A percentile compares a stretch with the other conserved stretches of the same genome.
Conservation (phyloP, 2,888 invertebrate species). For the Synanthedon tipuliformis region DNA sequence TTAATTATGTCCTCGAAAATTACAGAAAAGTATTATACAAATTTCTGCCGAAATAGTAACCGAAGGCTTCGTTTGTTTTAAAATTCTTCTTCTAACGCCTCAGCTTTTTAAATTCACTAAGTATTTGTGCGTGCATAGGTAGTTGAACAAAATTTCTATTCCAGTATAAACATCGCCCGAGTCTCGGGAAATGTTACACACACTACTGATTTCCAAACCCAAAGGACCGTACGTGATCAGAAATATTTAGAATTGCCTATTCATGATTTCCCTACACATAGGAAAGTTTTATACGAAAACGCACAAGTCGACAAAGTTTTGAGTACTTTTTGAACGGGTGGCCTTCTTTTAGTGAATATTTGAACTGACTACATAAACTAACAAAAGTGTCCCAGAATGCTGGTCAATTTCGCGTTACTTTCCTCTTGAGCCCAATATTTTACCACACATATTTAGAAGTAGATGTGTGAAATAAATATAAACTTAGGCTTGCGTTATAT, state of each 20-base stretch:
- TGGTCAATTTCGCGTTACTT: neutral
- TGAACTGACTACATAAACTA: neutral
- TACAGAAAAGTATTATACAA: too few species aligned
- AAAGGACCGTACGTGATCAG: slow-evolving; percentile 47
- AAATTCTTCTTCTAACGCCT: too few species aligned
- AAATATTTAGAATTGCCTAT: slow-evolving; percentile 53
- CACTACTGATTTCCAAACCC: slow-evolving; percentile 16
- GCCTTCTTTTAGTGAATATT: slow-evolving; percentile 10
- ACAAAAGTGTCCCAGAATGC: neutral
- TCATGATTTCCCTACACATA: slow-evolving; percentile 39
- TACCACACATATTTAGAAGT: neutral
- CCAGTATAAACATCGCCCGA: too few species aligned
- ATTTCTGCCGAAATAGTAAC: too few species aligned
- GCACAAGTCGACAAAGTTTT: slow-evolving; percentile 20
- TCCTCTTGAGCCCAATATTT: neutral
- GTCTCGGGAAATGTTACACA: too few species aligned
- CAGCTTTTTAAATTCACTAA: too few species aligned
- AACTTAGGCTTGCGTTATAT: too few species aligned
- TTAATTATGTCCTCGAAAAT: too few species aligned
- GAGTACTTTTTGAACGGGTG: slow-evolving; percentile 19
- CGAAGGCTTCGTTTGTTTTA: too few species aligned
- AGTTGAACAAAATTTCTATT: too few species aligned
- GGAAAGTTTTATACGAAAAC: slow-evolving; percentile 30
- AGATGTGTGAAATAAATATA: too few species aligned
- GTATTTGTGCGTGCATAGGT: too few species aligned